Evolutionary conservation across 2,888 invertebrate species (phyloP), one percentile per base, ranked within the genome.

Genomic region (Rhingia campestris): DNA sequence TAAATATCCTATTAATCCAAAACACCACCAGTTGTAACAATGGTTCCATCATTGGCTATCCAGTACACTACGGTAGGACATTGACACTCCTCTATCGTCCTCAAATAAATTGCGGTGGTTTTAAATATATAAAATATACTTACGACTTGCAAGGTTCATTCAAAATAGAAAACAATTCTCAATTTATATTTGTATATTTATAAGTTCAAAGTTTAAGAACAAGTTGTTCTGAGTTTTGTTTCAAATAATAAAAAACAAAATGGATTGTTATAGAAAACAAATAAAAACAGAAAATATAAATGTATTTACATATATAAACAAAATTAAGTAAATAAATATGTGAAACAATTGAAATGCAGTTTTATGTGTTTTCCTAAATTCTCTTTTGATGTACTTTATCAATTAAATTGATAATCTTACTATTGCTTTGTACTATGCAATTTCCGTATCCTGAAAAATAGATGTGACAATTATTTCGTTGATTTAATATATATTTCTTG

Each of bases 371-470:
- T 41, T 53, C 41, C 33, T 53, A 30, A 22, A 41, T 39, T 53
- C 54, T 66, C 33, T 12, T 14, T 30, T 59, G 58, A 41, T 33
- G 43, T 33, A 33, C 6, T 33, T 58, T 49, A 32, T 61, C 14
- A 43, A 35, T 61, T 53, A 33, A 35, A 14, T 43, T 12, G 30
- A 35, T 43, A 7, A 41, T 61, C 43, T 9, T n/a, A 47, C 10
- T 59, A 47, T 41, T 49, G 54, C 14, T 53, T 53, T 54, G 51
- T 35, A 22, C 22, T 22, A 22, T 72, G 35, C 10, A 54, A 58
- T 22, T 64, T 74, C 56, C 64, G 4, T 47, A 30, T 41, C 64
- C 64, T 74, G 74, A 64, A 64, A 74, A 64, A 74, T 64, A 64
- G 47, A 58, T 56, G 61, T 12, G 32, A 37, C 32, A 45, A 30